Evolutionary conservation across 2,888 invertebrate genomes (phyloP).

Genomic region (Ommatoiulus sabulosus): DNA sequence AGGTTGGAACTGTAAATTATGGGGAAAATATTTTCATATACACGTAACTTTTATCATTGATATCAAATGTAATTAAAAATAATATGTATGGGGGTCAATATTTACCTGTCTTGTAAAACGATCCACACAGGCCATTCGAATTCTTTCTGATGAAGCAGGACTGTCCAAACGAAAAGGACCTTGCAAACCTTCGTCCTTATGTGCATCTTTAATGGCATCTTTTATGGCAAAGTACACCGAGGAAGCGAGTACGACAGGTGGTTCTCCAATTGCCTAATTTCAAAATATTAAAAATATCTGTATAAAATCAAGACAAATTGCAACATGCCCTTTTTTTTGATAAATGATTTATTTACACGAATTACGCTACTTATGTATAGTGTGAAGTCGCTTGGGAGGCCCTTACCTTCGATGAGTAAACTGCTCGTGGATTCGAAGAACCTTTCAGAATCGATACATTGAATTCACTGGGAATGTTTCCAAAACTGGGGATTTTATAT

Average conservation of each 20-base stretch:
- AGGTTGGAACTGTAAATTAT: background rate
- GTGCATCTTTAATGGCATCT: slow-evolving; percentile 84
- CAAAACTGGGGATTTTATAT: slow-evolving; percentile 94
- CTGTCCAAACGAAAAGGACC: slow-evolving; percentile 78
- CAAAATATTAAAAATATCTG: background rate
- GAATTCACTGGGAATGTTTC: slow-evolving; percentile 90
- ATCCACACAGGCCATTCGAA: slow-evolving; percentile 91
- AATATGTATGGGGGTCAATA: too few species aligned
- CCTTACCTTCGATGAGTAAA: slow-evolving; percentile 92
- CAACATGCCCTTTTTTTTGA: too few species aligned
- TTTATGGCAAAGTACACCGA: slow-evolving; percentile 91
- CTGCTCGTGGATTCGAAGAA: slow-evolving; percentile 89
- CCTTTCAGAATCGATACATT: slow-evolving; percentile 92
- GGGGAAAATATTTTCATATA: background rate
- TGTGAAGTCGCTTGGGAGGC: too few species aligned
- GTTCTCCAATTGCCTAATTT: slow-evolving; percentile 92
- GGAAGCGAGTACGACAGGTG: slow-evolving; percentile 90
- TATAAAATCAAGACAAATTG: too few species aligned
- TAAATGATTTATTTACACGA: too few species aligned
- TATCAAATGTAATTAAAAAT: too few species aligned
- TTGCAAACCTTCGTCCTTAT: slow-evolving; percentile 76
- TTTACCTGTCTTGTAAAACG: slow-evolving; percentile 80
- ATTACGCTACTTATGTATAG: too few species aligned
- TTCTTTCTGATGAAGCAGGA: slow-evolving; percentile 89
- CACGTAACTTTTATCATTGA: too few species aligned